Conservation (phyloP, 2,888 invertebrate species). For the Eupithecia centaureata region DNA sequence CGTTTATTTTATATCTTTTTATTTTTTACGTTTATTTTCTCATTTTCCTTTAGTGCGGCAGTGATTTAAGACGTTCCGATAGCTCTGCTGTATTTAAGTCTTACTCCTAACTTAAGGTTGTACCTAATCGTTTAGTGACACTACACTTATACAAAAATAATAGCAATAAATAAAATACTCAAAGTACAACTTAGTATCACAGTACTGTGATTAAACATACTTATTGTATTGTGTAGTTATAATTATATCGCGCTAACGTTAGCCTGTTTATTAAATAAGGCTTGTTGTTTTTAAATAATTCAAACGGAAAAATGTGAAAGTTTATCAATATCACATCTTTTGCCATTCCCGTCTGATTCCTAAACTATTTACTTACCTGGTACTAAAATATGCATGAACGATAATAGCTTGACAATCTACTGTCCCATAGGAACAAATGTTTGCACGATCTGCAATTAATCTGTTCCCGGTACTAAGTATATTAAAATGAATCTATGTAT, state of each 20-base stretch:
- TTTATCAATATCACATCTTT: not conserved
- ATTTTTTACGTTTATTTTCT: too few species aligned
- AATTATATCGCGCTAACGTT: slow-evolving; percentile 63
- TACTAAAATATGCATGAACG: too few species aligned
- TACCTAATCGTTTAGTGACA: slow-evolving; percentile 33
- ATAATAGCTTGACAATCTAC: too few species aligned
- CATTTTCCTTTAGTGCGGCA: not conserved
- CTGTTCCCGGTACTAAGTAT: too few species aligned
- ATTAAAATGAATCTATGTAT: too few species aligned
- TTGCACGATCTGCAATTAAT: too few species aligned
- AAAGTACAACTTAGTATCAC: slow-evolving; percentile 51
- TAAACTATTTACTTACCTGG: too few species aligned
- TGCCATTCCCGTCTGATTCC: not conserved
- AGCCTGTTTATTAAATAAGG: slow-evolving; percentile 22
- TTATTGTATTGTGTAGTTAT: slow-evolving; percentile 42
- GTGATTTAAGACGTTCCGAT: not conserved
- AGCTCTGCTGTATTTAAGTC: slow-evolving; percentile 14
- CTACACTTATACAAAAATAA: slow-evolving; percentile 33
- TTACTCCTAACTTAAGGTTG: slow-evolving; percentile 33
- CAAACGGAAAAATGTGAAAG: slow-evolving; percentile 10
- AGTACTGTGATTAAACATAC: slow-evolving; percentile 41
- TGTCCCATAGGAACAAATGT: too few species aligned
- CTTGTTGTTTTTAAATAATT: slow-evolving; percentile 18
- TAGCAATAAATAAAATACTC: slow-evolving; percentile 47
- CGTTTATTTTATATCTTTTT: too few species aligned